Percentiles rank a stretch among this genome's conserved stretches.
These are phyloP conservation scores for Oncopodura yosiiana DNA, from an alignment of 1,140 invertebrate species.

Conservation along the genomic window DNA sequence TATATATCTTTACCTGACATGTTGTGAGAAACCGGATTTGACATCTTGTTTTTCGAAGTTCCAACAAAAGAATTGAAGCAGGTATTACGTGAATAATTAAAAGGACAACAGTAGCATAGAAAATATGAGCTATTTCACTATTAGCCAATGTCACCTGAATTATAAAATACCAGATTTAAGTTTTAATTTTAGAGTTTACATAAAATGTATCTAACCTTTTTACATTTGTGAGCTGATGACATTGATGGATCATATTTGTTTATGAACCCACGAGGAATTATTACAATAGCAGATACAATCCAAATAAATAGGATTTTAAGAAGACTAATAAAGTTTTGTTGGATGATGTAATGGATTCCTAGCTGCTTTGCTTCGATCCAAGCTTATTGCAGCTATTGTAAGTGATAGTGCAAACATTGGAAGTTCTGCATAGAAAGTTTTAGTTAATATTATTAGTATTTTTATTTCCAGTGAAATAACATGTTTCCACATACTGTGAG, in stretches of 20 bases:
- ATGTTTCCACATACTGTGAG: no score
- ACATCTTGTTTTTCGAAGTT: no score
- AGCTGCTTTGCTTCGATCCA: constrained; percentile 20
- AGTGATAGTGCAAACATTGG: constrained; percentile 15
- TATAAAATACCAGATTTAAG: no score
- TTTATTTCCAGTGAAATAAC: no score
- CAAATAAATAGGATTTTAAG: not conserved
- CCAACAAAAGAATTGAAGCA: constrained; percentile 10
- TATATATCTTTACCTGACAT: no score
- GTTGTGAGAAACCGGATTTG: no score
- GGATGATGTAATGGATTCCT: constrained; percentile 9
- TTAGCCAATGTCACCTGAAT: not conserved
- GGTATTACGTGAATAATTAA: constrained; percentile 12
- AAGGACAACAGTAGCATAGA: constrained; percentile 10
- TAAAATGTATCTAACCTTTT: no score
- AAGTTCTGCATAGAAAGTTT: constrained; percentile 6
- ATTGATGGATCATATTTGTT: no score
- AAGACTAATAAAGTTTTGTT: not conserved
- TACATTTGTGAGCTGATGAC: no score
- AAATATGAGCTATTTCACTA: not conserved
- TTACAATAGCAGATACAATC: not conserved
- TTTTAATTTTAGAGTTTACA: no score
- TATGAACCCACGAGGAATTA: not conserved
- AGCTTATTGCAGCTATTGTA: constrained; percentile 15
- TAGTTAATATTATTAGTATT: no score